Evolutionary conservation across 2,113 vertebrate species (phyloP), one percentile per base, ranked within the genome.

Genomic region (Tor tambroides): DNA sequence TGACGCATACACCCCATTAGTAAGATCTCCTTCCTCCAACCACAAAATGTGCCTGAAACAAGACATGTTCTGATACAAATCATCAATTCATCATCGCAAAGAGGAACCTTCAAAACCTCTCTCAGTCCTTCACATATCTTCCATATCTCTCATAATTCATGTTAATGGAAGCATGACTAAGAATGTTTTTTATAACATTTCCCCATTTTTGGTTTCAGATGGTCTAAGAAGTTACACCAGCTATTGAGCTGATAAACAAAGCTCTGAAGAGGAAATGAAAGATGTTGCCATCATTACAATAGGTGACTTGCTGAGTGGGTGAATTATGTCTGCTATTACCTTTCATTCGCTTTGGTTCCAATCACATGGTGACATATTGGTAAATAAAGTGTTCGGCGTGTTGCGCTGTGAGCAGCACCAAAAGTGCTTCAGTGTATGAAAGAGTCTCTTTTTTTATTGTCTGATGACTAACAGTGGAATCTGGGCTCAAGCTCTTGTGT

Each of bases 1-100:
- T 89, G 85, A 89, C 71, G 81, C 86, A 89, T 85, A 67, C 59
- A 59, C 49, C 12, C 78, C 85, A 80, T 85, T 86, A 89, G 88
- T 86, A 89, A 89, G 81, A 65, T 49, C 61, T 85, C 81, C 84
- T 87, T 51, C 83, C 81, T 86, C 63, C 51, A 76, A 89, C 88
- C 86, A 85, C 83, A 85, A 87, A 89, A 61, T 41, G 82, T 76
- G 82, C 83, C 82, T 85, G 80, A 83, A 81, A 84, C 86, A 85
- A 87, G 86, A 87, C 86, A 77, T 78, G 86, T 82, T 84, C 83
- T 30, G 77, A 87, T 87, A 85, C 86, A 38, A 61, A 69, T 81
- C 35, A 65, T 28, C 21, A 43, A 65, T 81, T 65, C 80, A 65
- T 81, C 80, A 81, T 81, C 38, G 1, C 59, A 81, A 46, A 81